Evolutionary conservation across 2,113 vertebrate species (phyloP).

Genomic region (Caretta caretta): DNA sequence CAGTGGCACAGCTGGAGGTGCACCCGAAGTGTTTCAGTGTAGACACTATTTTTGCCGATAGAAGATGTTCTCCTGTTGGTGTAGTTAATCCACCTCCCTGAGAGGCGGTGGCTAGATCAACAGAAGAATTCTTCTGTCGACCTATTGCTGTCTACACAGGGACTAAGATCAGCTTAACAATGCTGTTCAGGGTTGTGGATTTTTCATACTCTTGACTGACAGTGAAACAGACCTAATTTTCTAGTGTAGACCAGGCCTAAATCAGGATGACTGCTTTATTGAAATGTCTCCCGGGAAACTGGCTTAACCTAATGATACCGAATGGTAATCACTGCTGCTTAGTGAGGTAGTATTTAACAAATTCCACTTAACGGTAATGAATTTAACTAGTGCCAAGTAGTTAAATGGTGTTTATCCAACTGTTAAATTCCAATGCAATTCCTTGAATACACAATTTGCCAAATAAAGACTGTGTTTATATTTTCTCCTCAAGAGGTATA

Average conservation of each 20-base stretch:
- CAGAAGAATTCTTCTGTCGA: neutral
- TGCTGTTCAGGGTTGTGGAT: neutral
- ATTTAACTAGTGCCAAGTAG: slow-evolving; percentile 1
- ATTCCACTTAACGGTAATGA: slow-evolving; percentile 46
- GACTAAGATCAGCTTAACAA: neutral
- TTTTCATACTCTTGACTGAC: neutral
- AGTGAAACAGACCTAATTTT: neutral
- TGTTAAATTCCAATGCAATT: slow-evolving; percentile 59
- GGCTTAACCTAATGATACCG: slow-evolving; percentile 6
- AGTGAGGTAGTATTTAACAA: slow-evolving; percentile 58
- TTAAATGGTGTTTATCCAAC: slow-evolving; percentile 59
- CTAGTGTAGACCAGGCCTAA: neutral
- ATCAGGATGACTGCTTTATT: slow-evolving; percentile 52
- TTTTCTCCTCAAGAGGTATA: neutral
- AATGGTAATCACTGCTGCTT: slow-evolving; percentile 43
- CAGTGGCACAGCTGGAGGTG: no score
- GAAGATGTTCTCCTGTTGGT: neutral
- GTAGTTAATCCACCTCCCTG: neutral
- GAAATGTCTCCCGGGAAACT: slow-evolving; percentile 41
- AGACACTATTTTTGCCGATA: neutral
- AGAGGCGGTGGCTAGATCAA: neutral
- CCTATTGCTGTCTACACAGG: neutral
- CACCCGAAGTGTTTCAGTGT: neutral
- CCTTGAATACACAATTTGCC: slow-evolving; percentile 46
- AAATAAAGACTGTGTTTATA: slow-evolving; percentile 43